These are phyloP conservation scores for Diabrotica undecimpunctata DNA, from an alignment of 1,140 invertebrate species.

Conservation along the genomic window DNA sequence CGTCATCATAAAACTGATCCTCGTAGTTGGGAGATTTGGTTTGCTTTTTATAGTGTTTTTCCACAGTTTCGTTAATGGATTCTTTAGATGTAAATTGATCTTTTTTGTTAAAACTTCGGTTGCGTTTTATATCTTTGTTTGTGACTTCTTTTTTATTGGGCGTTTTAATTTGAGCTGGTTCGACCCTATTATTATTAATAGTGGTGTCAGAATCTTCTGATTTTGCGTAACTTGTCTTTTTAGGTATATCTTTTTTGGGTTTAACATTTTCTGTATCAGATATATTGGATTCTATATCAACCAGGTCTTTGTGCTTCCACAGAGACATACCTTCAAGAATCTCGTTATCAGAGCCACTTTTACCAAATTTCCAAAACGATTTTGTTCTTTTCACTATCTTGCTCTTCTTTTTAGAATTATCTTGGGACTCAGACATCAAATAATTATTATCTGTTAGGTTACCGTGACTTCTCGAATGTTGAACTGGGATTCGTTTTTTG, in stretches of 20 bases:
- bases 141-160: neutral
- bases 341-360: constrained; percentile 63
- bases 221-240: neutral
- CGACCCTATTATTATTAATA: constrained; percentile 32
- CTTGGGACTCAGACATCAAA: constrained; percentile 52
- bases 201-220: constrained; percentile 47
- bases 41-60: constrained; percentile 35
- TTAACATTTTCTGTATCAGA: constrained; percentile 35
- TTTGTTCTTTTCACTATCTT: constrained; percentile 72
- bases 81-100: constrained; percentile 45
- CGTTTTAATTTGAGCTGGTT: neutral
- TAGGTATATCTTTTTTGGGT: neutral
- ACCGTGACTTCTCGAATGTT: constrained; percentile 48
- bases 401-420: constrained; percentile 50
- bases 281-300: constrained; percentile 58
- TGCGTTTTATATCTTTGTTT: constrained; percentile 18
- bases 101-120: constrained; percentile 40
- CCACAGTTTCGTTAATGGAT: constrained; percentile 44
- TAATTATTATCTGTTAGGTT: constrained; percentile 52
- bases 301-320: constrained; percentile 79
- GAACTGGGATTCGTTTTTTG: constrained; percentile 28
- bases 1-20: constrained; percentile 60
- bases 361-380: constrained; percentile 79
- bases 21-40: constrained; percentile 52
- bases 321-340: constrained; percentile 80